Evolutionary conservation across 2,113 vertebrate genomes (phyloP).

Genomic region (Oreotrochilus melanogaster): DNA sequence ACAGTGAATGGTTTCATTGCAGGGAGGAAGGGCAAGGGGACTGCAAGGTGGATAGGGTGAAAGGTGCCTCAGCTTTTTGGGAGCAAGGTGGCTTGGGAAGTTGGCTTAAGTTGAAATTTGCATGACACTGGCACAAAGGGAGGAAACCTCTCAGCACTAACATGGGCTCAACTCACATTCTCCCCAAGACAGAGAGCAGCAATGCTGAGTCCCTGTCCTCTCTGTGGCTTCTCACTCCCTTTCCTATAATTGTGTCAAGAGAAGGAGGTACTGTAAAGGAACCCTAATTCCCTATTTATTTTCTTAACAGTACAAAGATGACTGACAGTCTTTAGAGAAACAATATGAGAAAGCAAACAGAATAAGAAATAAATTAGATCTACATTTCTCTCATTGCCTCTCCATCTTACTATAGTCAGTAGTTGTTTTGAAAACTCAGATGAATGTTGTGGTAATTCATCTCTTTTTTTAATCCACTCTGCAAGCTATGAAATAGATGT

Average conservation of each 20-base stretch:
- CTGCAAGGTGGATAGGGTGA: neutral
- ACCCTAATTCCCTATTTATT: neutral
- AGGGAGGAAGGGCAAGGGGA: neutral
- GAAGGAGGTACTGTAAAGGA: neutral
- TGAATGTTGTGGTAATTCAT: slow-evolving; percentile 3
- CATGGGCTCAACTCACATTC: neutral
- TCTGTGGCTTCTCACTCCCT: neutral
- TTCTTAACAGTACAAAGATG: neutral
- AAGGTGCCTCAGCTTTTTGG: neutral
- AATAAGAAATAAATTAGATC: neutral
- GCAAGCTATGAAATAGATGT: neutral
- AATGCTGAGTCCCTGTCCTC: neutral
- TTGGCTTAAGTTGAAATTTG: neutral
- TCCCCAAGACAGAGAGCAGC: neutral
- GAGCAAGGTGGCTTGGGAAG: neutral
- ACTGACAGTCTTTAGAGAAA: neutral
- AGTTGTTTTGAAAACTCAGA: slow-evolving; percentile 1
- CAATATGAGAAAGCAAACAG: neutral
- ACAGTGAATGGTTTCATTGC: neutral
- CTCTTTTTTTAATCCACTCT: neutral
- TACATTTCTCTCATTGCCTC: neutral
- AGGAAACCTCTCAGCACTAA: neutral
- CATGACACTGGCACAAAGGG: neutral
- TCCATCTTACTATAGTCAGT: neutral
- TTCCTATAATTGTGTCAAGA: neutral